These are phyloP conservation scores for Epinephelus coioides DNA, from an alignment of 2,797 vertebrate species.

Conservation along the genomic window DNA sequence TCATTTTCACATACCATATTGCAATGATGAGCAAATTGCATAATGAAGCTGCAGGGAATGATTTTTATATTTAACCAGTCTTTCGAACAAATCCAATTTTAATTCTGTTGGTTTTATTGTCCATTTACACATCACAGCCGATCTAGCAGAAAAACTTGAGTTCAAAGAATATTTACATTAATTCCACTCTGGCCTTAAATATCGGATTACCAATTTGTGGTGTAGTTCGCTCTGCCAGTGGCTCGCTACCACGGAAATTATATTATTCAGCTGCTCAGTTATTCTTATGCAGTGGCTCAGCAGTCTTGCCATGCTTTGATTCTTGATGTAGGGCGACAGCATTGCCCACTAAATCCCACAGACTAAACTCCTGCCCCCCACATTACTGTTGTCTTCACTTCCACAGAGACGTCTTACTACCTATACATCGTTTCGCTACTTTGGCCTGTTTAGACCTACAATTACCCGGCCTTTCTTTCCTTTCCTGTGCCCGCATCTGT, in stretches of 20 bases:
- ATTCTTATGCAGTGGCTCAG: constrained; percentile 44
- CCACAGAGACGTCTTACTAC: constrained; percentile 61
- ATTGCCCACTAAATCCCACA: constrained; percentile 52
- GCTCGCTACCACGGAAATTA: constrained; percentile 34
- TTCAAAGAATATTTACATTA: constrained; percentile 58
- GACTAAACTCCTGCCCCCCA: constrained; percentile 49
- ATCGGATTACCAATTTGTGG: constrained; percentile 42
- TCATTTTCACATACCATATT: constrained; percentile 19
- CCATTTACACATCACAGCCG: constrained; percentile 35
- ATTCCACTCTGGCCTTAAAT: constrained; percentile 44
- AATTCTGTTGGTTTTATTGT: constrained; percentile 50
- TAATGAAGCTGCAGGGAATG: constrained; percentile 9
- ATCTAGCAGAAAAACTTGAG: constrained; percentile 38
- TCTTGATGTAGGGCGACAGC: constrained; percentile 47
- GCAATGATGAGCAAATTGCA: constrained; percentile 31
- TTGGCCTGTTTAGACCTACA: constrained; percentile 66
- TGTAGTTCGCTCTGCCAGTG: constrained; percentile 26
- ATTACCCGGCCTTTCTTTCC: constrained; percentile 76
- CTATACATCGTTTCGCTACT: constrained; percentile 65
- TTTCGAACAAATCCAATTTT: not conserved
- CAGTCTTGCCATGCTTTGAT: constrained; percentile 27
- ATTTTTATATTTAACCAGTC: constrained; percentile 8
- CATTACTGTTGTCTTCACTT: constrained; percentile 57
- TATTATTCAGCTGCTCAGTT: constrained; percentile 51
- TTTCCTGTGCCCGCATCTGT: constrained; percentile 74